Percentiles rank a stretch among this genome's conserved stretches.
phyloP scores from a whole-genome alignment of 2,113 vertebrate species.

The Onychostoma macrolepis region DNA sequence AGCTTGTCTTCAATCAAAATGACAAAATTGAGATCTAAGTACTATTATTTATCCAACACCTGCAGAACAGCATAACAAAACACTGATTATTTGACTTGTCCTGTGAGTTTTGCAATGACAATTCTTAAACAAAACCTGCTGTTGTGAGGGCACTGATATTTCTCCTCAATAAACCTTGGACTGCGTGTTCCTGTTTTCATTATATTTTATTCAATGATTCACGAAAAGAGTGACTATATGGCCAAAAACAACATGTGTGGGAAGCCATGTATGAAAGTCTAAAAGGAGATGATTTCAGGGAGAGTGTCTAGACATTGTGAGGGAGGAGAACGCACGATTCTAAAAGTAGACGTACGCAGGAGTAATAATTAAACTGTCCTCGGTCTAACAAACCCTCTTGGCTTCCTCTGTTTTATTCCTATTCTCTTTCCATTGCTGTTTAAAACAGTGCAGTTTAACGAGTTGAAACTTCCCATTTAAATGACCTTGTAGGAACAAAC shows the following conservation, averaged over 20 bases:
- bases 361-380: conserved; percentile 51
- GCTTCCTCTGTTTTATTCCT: conserved; percentile 10
- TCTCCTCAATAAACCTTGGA: conserved; percentile 8
- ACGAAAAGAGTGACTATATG: conserved; percentile 16
- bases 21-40: background rate
- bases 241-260: conserved; percentile 45
- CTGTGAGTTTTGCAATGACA: background rate
- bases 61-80: background rate
- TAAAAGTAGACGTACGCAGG: conserved; percentile 43
- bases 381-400: background rate
- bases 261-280: conserved; percentile 46
- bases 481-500: background rate
- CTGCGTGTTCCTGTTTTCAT: conserved; percentile 23
- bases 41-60: background rate
- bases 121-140: conserved; percentile 1
- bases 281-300: conserved; percentile 42
- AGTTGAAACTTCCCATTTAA: background rate
- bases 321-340: conserved; percentile 33
- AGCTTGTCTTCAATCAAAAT: background rate
- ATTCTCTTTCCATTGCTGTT: conserved; percentile 22
- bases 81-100: conserved; percentile 13
- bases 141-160: background rate
- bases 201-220: conserved; percentile 35
- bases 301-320: conserved; percentile 45
- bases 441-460: conserved; percentile 21